Percentiles rank a stretch among this genome's conserved stretches.
These are phyloP conservation scores for Lasioglossum baleicum DNA, from an alignment of 1,140 invertebrate species.

Conservation along the genomic window DNA sequence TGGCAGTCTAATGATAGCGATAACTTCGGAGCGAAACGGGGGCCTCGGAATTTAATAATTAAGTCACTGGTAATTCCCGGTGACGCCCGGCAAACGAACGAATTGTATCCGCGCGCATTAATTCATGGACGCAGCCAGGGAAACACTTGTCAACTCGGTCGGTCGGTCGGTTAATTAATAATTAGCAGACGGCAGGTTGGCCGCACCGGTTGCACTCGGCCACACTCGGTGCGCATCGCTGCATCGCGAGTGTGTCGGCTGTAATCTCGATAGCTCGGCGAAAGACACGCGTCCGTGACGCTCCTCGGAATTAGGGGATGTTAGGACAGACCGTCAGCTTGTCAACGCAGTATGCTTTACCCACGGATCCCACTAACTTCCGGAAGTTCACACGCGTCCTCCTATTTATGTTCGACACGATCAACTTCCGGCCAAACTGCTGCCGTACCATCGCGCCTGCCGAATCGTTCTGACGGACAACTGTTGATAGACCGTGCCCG, in stretches of 20 bases:
- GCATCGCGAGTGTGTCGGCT: neutral
- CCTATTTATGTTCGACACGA: no score
- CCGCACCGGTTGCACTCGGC: neutral
- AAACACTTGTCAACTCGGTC: neutral
- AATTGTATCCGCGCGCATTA: neutral
- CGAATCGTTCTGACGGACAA: no score
- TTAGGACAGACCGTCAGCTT: neutral
- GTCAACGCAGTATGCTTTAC: neutral
- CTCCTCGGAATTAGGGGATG: constrained; percentile 22
- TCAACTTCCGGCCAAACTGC: no score
- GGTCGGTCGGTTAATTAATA: constrained; percentile 17
- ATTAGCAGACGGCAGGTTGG: neutral
- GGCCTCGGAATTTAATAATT: neutral
- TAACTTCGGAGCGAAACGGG: no score
- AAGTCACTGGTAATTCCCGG: neutral
- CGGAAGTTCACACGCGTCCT: no score
- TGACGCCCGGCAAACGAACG: neutral
- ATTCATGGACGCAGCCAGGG: neutral
- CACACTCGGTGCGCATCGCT: no score
- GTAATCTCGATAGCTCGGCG: neutral
- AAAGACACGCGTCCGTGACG: neutral
- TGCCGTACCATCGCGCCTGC: no score
- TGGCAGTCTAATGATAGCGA: no score
- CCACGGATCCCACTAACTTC: no score
- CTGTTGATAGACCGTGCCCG: no score